Evolutionary conservation across 1,140 invertebrate species (phyloP), one percentile per base, ranked within the genome.

Genomic region (Maniola jurtina): DNA sequence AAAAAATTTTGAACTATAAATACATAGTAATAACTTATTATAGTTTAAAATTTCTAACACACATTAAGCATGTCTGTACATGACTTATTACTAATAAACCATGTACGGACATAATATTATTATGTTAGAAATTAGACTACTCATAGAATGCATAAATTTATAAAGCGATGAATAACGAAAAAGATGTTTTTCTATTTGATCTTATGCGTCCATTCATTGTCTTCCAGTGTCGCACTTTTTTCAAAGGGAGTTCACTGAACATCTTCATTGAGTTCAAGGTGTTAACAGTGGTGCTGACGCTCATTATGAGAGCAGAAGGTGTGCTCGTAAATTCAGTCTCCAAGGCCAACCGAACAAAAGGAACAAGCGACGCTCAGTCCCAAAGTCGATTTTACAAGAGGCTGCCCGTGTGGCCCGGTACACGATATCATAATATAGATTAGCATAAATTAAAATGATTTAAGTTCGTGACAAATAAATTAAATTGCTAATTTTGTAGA

Each of bases 321-420:
- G 78, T 79, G 77, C 77, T 87, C 85, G 80, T 90, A 90, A 90
- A 90, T 88, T 84, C 85, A 77, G 77, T 73, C 69, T 74, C 70
- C 86, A 86, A 87, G 86, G 86, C 81, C 85, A 80, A 57, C 50
- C 67, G 60, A 78, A 89, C 85, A 90, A 90, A 88, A 81, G 87
- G 68, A 76, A 81, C 78, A 83, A 82, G 80, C 77, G 79, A 80
- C 78, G 77, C 80, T 80, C 75, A 78, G 82, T 75, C 77, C 78
- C 76, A 82, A 81, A 88, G 84, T 87, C 85, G 84, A 83, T 84
- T 83, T 85, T 88, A 90, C 84, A 90, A 88, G 88, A 89, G 85
- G 81, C 73, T 70, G 77, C 73, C 64, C 86, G 88, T 90, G 86
- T 90, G 88, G 88, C 79, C 88, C 69, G 62, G 42, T 14, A 25